phyloP scores from a whole-genome alignment of 2,888 invertebrate species.

The Microctonus brassicae region DNA sequence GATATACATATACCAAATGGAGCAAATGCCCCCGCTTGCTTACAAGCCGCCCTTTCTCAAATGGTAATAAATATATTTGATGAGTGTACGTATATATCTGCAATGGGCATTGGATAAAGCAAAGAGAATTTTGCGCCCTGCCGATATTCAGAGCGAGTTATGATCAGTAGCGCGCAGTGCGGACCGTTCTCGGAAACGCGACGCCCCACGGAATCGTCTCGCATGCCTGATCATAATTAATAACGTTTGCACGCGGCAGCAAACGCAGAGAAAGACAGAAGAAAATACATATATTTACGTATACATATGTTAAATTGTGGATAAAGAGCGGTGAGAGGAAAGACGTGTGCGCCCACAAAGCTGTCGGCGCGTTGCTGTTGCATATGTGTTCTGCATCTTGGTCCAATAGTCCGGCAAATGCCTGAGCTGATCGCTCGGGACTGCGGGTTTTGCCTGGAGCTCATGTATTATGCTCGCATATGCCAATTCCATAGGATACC shows the following conservation, averaged over 20 bases:
- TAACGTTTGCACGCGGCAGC: conserved; percentile 56
- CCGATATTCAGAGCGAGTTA: conserved; percentile 47
- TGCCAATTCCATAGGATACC: conserved; percentile 12
- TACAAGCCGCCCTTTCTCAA: conserved; percentile 46
- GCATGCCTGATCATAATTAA: conserved; percentile 69
- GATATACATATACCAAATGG: background rate
- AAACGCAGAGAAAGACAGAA: conserved; percentile 5
- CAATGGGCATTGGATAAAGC: conserved; percentile 9
- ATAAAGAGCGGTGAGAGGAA: conserved; percentile 1
- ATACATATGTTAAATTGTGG: conserved; percentile 1
- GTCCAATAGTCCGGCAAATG: conserved; percentile 18
- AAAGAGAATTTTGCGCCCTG: conserved; percentile 36
- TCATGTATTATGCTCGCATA: no score
- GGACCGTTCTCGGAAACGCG: conserved; percentile 44
- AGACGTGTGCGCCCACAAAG: conserved; percentile 59
- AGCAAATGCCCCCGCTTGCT: conserved; percentile 28
- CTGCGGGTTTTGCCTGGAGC: background rate
- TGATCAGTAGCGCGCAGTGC: conserved; percentile 50
- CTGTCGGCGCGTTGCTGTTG: conserved; percentile 55
- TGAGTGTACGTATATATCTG: no score
- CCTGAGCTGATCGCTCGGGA: conserved; percentile 6
- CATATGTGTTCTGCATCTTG: background rate
- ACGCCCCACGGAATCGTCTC: conserved; percentile 59
- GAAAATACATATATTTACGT: background rate
- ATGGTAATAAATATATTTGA: conserved; percentile 40